Evolutionary conservation across 2,888 invertebrate species (phyloP).

Genomic region (Sturmia bella): DNA sequence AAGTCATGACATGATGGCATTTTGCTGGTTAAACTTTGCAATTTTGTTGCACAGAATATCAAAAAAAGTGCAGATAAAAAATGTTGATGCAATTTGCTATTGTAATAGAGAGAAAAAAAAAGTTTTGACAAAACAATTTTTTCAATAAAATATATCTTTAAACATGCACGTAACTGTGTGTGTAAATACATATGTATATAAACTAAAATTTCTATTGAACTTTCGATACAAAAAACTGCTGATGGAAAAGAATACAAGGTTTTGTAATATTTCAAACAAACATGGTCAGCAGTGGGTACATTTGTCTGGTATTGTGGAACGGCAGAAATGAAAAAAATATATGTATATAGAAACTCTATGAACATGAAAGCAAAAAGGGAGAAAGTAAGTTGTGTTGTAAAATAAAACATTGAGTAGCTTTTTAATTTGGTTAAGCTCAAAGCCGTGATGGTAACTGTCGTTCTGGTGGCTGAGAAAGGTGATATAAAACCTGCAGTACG

Average conservation of each 20-base stretch:
- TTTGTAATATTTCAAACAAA: conserved; percentile 25
- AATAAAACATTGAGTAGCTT: conserved; percentile 37
- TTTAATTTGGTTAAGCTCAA: conserved; percentile 35
- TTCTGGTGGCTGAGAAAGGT: no score
- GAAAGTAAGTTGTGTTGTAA: conserved; percentile 24
- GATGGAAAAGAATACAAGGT: conserved; percentile 2
- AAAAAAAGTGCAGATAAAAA: conserved; percentile 18
- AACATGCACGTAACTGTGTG: no score
- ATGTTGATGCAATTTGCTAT: conserved; percentile 43
- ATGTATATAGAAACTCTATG: no score
- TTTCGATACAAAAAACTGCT: conserved; percentile 16
- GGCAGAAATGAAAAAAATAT: not conserved
- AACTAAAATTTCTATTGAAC: not conserved
- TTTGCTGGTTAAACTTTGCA: conserved; percentile 46
- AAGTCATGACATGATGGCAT: conserved; percentile 41
- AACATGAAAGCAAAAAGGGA: not conserved
- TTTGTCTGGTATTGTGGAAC: conserved; percentile 11
- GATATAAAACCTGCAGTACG: no score
- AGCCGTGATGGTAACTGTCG: no score
- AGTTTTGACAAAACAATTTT: not conserved
- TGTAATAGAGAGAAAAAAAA: conserved; percentile 38
- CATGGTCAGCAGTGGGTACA: conserved; percentile 26
- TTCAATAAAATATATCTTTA: conserved; percentile 38
- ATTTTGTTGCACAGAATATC: conserved; percentile 1
- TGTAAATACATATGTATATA: no score